Conservation (phyloP, 2,888 invertebrate species). For the Cheilosia soror region DNA sequence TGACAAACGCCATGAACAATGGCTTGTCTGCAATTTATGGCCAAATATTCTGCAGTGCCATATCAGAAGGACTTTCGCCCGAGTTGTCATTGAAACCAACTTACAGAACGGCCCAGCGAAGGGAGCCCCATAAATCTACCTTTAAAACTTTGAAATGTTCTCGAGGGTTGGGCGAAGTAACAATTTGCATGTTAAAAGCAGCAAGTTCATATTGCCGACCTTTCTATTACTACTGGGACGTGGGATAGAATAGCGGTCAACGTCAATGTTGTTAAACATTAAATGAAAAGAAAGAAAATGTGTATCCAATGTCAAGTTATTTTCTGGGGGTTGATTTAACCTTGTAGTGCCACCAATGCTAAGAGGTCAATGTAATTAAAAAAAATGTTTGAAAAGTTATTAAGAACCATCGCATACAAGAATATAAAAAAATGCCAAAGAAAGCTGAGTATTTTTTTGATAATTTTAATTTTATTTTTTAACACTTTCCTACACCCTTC, state of each 20-base stretch:
- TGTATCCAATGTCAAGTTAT: not conserved
- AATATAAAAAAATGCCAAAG: no score
- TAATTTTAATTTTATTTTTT: no score
- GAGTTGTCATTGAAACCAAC: conserved; percentile 53
- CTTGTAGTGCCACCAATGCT: not conserved
- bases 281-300: conserved; percentile 9
- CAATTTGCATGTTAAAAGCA: conserved; percentile 40
- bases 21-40: conserved; percentile 57
- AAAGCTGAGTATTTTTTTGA: no score
- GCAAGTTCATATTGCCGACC: conserved; percentile 27
- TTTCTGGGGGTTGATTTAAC: not conserved
- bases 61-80: conserved; percentile 44
- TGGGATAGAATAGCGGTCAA: conserved; percentile 16
- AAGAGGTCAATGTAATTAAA: no score
- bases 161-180: conserved; percentile 21
- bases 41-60: conserved; percentile 33
- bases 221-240: conserved; percentile 6
- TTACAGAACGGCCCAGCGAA: conserved; percentile 17
- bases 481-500: no score
- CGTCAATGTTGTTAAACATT: conserved; percentile 1
- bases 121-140: conserved; percentile 46
- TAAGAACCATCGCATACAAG: no score
- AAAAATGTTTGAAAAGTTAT: no score
- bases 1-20: conserved; percentile 46
- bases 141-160: conserved; percentile 52